Evolutionary conservation across 2,888 invertebrate species (phyloP).

Genomic region (Drosophila kuntzei): DNA sequence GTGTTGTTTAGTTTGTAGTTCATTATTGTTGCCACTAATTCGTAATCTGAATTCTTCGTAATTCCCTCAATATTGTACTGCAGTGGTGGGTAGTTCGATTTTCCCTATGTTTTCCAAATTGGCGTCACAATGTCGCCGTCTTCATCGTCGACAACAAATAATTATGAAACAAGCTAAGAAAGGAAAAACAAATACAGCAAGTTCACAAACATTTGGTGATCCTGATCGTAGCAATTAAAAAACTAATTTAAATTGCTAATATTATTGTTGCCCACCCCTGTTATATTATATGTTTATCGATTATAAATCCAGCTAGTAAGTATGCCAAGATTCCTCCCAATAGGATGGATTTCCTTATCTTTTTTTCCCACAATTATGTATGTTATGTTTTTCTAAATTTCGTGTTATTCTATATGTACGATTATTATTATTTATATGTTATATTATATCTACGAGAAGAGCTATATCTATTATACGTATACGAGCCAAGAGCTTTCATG

Average conservation of each 20-base stretch:
- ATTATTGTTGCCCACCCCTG: neutral
- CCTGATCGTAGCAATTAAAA: too few species aligned
- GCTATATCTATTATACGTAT: constrained; percentile 5
- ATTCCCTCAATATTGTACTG: neutral
- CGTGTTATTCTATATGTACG: constrained; percentile 8
- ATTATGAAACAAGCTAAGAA: too few species aligned
- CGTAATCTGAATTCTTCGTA: neutral
- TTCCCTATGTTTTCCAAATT: too few species aligned
- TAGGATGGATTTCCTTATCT: constrained; percentile 4
- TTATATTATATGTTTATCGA: neutral
- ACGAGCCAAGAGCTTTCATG: constrained; percentile 22
- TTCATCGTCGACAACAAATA: too few species aligned
- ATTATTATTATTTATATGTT: constrained; percentile 30
- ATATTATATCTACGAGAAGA: constrained; percentile 3
- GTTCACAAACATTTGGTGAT: too few species aligned
- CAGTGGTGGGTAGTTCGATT: too few species aligned
- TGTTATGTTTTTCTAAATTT: constrained; percentile 7
- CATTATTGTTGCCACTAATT: constrained; percentile 42
- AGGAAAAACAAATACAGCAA: too few species aligned
- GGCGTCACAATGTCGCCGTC: neutral
- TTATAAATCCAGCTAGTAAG: constrained; percentile 1
- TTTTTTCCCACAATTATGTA: neutral
- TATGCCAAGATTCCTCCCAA: neutral
- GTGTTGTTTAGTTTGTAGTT: constrained; percentile 53
- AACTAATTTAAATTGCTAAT: neutral